Evolutionary conservation across 2,888 invertebrate species (phyloP).

Genomic region (Xiphydria camelus): DNA sequence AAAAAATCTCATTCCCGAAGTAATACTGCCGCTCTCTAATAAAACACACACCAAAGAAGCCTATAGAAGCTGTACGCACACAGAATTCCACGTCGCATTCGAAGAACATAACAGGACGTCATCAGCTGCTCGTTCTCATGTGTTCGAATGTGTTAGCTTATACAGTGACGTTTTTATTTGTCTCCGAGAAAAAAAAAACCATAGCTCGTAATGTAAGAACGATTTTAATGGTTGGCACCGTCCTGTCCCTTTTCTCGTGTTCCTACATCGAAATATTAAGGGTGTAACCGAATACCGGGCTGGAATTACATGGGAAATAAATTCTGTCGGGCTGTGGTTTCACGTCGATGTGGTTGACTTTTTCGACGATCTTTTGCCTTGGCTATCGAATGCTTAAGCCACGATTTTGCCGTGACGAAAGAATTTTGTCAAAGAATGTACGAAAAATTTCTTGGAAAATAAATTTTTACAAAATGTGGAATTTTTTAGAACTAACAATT

Average conservation of each 20-base stretch:
- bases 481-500: too few species aligned
- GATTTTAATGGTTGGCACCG: slow-evolving; percentile 47
- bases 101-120: neutral
- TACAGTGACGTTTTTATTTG: slow-evolving; percentile 54
- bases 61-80: too few species aligned
- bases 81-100: too few species aligned
- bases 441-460: too few species aligned
- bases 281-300: slow-evolving; percentile 36
- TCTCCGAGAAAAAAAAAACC: slow-evolving; percentile 23
- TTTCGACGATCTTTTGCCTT: too few species aligned
- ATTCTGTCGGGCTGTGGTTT: slow-evolving; percentile 1
- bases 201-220: slow-evolving; percentile 45
- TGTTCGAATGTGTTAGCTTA: slow-evolving; percentile 88
- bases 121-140: slow-evolving; percentile 37
- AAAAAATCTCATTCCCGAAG: too few species aligned
- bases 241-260: slow-evolving; percentile 1
- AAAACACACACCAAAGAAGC: too few species aligned
- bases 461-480: too few species aligned
- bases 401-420: too few species aligned
- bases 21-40: too few species aligned
- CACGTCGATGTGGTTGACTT: neutral
- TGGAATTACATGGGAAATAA: slow-evolving; percentile 36
- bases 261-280: slow-evolving; percentile 41
- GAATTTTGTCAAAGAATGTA: too few species aligned
- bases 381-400: too few species aligned